Base-by-base conservation (phyloP, 2,797 vertebrate species). In the Chromis chromis region DNA sequence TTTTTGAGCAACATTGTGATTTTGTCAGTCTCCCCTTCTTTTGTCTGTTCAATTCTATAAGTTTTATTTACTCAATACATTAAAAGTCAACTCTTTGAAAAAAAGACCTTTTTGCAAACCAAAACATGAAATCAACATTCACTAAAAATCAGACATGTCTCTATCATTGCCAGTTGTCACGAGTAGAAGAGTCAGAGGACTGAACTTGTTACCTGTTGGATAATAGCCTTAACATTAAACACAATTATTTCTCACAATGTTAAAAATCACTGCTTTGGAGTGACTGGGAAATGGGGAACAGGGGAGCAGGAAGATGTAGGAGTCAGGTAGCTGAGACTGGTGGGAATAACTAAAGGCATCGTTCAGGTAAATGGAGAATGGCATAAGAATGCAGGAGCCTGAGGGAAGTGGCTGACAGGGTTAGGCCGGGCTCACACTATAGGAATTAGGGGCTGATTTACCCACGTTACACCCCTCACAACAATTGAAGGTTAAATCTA, bases 191-290 rank as follows among this genome's bases (percentile, higher is more conserved):
- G 10, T 36, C 28, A 46, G 25, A 69, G 10, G 36, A 59, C 50
- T 27, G 8, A 50, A 50, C 50, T 28, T 42, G 3, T 44, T 44
- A 39, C 62, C 4, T 49, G 11, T 62, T 79, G 10, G 11, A 55
- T 56, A 42, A 61, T 27, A 21, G n/a, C 21, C 19, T 56, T 40
- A 31, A 65, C 63, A 48, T 69, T 24, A 63, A 64, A 76, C 25
- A 57, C 8, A 7, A 17, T 61, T 4, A 33, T 44, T 53, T 33
- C 33, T 10, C 33, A 36, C 33, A 3, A 36, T 36, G 33, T 10
- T 8, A 42, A 6, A 40, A 42, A 61, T 75, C 16, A 36, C 2
- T 46, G 8, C 17, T 19, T 16, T 46, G 40, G 24, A 5, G 40
- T 42, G 13, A 42, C 16, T 19, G 16, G 19, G 5, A 46, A 46